Evolutionary conservation across 2,888 invertebrate species (phyloP).

Genomic region (Morpho achilles): DNA sequence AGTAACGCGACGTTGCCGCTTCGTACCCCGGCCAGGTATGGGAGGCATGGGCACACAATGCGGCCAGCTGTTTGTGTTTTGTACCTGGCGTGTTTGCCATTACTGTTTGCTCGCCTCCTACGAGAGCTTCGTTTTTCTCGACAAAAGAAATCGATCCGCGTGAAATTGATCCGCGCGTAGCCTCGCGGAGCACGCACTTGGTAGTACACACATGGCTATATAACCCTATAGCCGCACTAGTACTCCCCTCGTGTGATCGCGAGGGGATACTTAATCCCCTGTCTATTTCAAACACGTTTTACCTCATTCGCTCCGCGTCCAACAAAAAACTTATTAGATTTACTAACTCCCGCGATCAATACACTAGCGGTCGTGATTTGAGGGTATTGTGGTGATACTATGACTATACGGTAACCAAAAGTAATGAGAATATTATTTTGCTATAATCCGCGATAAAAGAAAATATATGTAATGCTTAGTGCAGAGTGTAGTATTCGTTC

Average conservation of each 20-base stretch:
- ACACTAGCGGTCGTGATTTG: slow-evolving; percentile 57
- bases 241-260: slow-evolving; percentile 45
- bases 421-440: too few species aligned
- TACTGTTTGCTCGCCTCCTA: slow-evolving; percentile 26
- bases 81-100: slow-evolving; percentile 58
- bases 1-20: slow-evolving; percentile 57
- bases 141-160: slow-evolving; percentile 62
- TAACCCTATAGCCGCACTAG: slow-evolving; percentile 26
- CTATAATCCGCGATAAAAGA: too few species aligned
- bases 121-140: slow-evolving; percentile 28
- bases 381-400: slow-evolving; percentile 40
- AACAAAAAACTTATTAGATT: slow-evolving; percentile 76
- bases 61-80: slow-evolving; percentile 50
- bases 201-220: slow-evolving; percentile 23
- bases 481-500: too few species aligned
- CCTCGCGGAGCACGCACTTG: slow-evolving; percentile 53
- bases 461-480: too few species aligned
- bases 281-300: slow-evolving; percentile 79
- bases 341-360: slow-evolving; percentile 63
- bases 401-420: background rate
- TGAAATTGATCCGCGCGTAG: slow-evolving; percentile 63
- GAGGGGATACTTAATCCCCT: slow-evolving; percentile 75
- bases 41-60: slow-evolving; percentile 16
- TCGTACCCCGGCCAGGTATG: slow-evolving; percentile 33
- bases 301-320: slow-evolving; percentile 74